Percentiles rank a stretch among this genome's conserved stretches.
Evolutionary conservation across 92 coral and sea anemone species (phyloP).

Genomic region (Palythoa caribaeorum): DNA sequence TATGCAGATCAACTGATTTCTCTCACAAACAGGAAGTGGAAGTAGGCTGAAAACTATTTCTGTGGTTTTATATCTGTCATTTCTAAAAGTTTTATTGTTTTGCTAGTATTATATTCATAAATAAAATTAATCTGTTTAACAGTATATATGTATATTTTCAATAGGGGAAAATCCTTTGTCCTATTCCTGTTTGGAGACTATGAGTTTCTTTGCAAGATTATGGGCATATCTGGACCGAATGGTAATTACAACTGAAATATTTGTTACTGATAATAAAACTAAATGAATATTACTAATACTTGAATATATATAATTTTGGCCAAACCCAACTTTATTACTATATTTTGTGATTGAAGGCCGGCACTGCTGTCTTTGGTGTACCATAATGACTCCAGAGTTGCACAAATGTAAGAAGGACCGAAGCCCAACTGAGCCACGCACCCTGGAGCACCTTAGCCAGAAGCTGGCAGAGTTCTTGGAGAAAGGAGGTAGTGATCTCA

Average conservation of each 20-base stretch:
- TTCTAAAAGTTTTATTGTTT: slow-evolving; percentile 1
- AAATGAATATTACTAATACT: background rate
- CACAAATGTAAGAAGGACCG: slow-evolving; percentile 1
- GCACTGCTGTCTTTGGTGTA: slow-evolving; percentile 39
- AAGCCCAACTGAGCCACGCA: slow-evolving; percentile 35
- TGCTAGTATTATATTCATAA: background rate
- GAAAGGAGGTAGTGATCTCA: slow-evolving; percentile 29
- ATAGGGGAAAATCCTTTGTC: slow-evolving; percentile 25
- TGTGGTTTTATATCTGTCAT: slow-evolving; percentile 3
- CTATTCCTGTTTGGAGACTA: slow-evolving; percentile 25
- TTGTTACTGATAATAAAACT: background rate
- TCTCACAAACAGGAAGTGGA: background rate
- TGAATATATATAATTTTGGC: background rate
- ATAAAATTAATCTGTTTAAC: background rate
- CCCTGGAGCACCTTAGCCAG: slow-evolving; percentile 21
- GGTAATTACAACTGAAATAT: slow-evolving; percentile 16
- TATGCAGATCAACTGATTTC: background rate
- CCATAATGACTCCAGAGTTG: slow-evolving; percentile 29
- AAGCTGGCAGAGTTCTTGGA: slow-evolving; percentile 25
- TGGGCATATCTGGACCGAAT: background rate
- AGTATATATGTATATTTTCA: background rate
- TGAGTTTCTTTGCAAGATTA: too few species aligned
- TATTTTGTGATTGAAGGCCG: slow-evolving; percentile 27
- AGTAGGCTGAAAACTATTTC: background rate
- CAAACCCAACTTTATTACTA: slow-evolving; percentile 5